Base-by-base conservation (phyloP, 2,113 vertebrate genomes). In the Otis tarda region DNA sequence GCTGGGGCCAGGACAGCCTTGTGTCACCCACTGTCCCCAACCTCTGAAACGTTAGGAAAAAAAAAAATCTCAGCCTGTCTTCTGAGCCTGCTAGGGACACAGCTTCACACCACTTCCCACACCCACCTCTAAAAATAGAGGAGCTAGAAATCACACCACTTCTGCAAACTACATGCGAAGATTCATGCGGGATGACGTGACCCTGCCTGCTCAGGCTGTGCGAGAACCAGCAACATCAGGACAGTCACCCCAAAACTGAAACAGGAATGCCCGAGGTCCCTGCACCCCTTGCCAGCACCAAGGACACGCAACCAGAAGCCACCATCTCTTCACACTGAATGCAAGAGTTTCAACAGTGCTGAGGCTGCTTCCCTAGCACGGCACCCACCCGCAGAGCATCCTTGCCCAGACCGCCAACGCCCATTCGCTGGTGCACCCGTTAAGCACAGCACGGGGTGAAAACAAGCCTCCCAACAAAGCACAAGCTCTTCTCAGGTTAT, bases 341-440 rank as follows among this genome's bases (percentile, higher is more conserved):
- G 3, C 9, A n/a, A 17, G 37, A 43, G 30, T 28, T 16, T 18
- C 33, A 60, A 9, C 33, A 22, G 5, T 45, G 20, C 49, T 1
- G 1, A 74, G 52, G 10, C 21, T 14, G 47, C 43, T 33, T 68
- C 55, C 33, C 49, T 53, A 6, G 27, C 52, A 14, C 1, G 24
- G 67, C 6, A 70, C 12, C 56, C 30, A 35, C 12, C 3, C 1
- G 2, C 0, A 2, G 27, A 67, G 19, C 74, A 61, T 14, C 59
- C 43, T n/a, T 20, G 27, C 43, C 49, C n/a, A 35, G 25, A 6
- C 5, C 21, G 35, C 20, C 56, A 27, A 12, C n/a, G 56, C 65
- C 23, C 31, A 39, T 7, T 20, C 1, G 0, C 3, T 11, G 13
- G 20, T 18, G 28, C 13, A 9, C 22, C 41, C 2, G 0, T 6